These are phyloP conservation scores for Halocaridina rubra DNA, from an alignment of 2,888 invertebrate species.

Conservation along the genomic window DNA sequence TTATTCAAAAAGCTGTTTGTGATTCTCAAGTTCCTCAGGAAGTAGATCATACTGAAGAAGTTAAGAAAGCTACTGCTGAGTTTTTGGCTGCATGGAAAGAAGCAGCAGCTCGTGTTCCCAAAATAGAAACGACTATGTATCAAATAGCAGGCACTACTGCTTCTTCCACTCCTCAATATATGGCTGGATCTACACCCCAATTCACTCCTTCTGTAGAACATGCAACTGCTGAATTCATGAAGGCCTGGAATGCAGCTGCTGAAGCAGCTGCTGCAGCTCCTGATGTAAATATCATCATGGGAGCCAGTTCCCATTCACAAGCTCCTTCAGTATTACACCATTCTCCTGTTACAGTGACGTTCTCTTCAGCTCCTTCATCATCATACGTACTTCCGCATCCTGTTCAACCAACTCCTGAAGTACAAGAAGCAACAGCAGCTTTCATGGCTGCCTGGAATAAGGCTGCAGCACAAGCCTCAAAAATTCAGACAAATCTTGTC, in stretches of 20 bases:
- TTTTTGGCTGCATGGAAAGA: conserved; percentile 7
- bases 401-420: neutral
- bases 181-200: conserved; percentile 29
- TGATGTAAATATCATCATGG: conserved; percentile 53
- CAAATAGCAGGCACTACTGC: neutral
- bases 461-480: neutral
- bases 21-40: neutral
- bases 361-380: neutral
- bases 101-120: neutral
- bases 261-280: conserved; percentile 40
- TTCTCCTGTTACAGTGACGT: neutral
- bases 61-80: conserved; percentile 1
- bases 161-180: neutral
- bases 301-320: conserved; percentile 9
- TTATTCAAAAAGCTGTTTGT: neutral
- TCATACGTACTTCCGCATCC: neutral
- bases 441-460: neutral
- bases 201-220: conserved; percentile 25
- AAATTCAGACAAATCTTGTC: neutral
- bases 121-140: neutral
- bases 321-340: neutral
- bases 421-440: neutral
- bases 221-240: conserved; percentile 35
- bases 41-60: conserved; percentile 9
- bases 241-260: conserved; percentile 41